These are phyloP conservation scores for Maconellicoccus hirsutus DNA, from an alignment of 1,140 invertebrate genomes.

Conservation along the genomic window DNA sequence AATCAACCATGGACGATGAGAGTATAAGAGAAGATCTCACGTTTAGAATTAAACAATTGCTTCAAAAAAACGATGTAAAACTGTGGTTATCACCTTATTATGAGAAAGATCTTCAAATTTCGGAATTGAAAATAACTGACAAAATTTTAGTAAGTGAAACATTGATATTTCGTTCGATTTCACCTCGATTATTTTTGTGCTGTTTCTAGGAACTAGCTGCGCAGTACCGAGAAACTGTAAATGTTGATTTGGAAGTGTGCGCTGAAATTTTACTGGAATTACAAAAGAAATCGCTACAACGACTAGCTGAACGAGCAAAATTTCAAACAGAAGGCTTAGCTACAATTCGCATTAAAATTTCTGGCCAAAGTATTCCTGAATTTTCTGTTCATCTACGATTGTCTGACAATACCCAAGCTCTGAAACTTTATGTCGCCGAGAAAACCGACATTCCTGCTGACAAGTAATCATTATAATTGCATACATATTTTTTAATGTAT, in stretches of 20 bases:
- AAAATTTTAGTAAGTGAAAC: constrained; percentile 5
- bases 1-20: neutral
- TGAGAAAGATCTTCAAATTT: neutral
- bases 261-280: constrained; percentile 32
- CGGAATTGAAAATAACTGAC: neutral
- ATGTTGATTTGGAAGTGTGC: constrained; percentile 18
- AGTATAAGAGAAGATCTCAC: neutral
- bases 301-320: constrained; percentile 46
- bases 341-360: constrained; percentile 45
- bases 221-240: neutral
- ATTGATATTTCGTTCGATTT: no score
- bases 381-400: constrained; percentile 41
- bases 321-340: constrained; percentile 52
- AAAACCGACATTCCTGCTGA: constrained; percentile 36
- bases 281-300: constrained; percentile 52
- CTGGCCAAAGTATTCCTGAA: constrained; percentile 35
- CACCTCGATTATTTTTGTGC: no score
- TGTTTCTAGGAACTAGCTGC: neutral
- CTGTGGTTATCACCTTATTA: neutral
- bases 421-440: constrained; percentile 43
- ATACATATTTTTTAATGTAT: neutral
- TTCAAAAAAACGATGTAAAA: neutral
- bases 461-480: neutral
- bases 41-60: neutral
- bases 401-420: constrained; percentile 39